Base-by-base conservation (phyloP, 2,888 invertebrate species). In the Cryptophagus acutangulus region DNA sequence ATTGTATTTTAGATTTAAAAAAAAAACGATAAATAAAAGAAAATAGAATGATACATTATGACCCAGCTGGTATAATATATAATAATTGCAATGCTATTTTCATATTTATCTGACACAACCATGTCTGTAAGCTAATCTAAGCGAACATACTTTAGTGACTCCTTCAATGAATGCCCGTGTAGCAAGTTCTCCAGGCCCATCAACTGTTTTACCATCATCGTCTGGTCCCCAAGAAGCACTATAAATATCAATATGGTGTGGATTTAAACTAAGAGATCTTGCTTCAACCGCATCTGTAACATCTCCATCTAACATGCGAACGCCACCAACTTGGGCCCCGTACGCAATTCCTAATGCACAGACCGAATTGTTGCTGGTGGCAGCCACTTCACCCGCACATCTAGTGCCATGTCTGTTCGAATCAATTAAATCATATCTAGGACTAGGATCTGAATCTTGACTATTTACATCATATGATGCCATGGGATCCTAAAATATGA, bases 281-380 rank as follows among this genome's bases (percentile, higher is more conserved):
- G 97, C 96, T 72, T 99, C 99, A 6, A 99, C 96, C 0, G 94
- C 94, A 69, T 99, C 99, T 1, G 97, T 99, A 39, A 99, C 97
- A 69, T 97, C 94, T 17, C 96, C 96, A 62, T 96, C 95, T 59
- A 97, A 70, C 95, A 96, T 96, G 33, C 95, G 79, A n/a, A 96
- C 95, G 51, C 96, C 92, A 17, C 67, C 69, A 3, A 99, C 94
- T 59, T 85, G 87, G 33, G 97, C 94, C 36, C 91, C 89, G 65
- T 82, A 95, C 0, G 99, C 97, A 28, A 99, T 89, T 13, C 97
- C 99, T 4, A 97, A 90, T 29, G 93, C 91, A 69, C 99, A 99
- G 20, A 94, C 77, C 17, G 88, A 84, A 72, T 99, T 99, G 71
- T 97, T 95, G 37, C 92, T 94, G 17, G 90, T 87, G 2, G 96